Evolutionary conservation across 2,113 vertebrate genomes (phyloP).

Genomic region (Dolichallabes microphthalmus): DNA sequence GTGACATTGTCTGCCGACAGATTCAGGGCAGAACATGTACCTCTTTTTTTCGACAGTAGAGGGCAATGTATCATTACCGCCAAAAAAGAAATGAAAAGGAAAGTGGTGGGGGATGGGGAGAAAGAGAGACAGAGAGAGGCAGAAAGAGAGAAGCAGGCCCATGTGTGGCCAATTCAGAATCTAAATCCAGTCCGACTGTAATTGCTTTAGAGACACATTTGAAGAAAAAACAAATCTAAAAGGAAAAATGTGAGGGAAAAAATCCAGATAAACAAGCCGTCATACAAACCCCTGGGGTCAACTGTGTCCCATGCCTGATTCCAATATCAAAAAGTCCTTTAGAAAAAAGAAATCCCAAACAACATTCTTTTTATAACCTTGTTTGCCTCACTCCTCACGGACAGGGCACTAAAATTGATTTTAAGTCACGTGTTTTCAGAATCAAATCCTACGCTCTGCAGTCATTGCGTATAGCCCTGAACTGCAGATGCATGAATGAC

Average conservation of each 20-base stretch:
- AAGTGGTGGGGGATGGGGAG: background rate
- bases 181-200: constrained; percentile 66
- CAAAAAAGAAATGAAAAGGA: background rate
- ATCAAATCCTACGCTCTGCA: constrained; percentile 11
- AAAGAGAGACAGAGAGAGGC: background rate
- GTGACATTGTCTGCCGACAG: constrained; percentile 31
- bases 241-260: constrained; percentile 49
- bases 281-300: constrained; percentile 17
- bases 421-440: constrained; percentile 14
- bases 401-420: constrained; percentile 21
- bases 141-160: background rate
- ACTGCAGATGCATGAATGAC: background rate
- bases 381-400: background rate
- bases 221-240: constrained; percentile 11
- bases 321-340: constrained; percentile 32
- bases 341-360: background rate
- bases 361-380: constrained; percentile 26
- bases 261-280: constrained; percentile 12
- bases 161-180: constrained; percentile 53
- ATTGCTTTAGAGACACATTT: constrained; percentile 66
- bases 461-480: constrained; percentile 15
- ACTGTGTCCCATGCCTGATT: constrained; percentile 10
- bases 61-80: constrained; percentile 61
- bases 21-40: constrained; percentile 20
- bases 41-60: constrained; percentile 62